Percentiles rank a stretch among this genome's conserved stretches.
Conservation (phyloP, 2,797 vertebrate species). For the Adelosebastes latens region DNA sequence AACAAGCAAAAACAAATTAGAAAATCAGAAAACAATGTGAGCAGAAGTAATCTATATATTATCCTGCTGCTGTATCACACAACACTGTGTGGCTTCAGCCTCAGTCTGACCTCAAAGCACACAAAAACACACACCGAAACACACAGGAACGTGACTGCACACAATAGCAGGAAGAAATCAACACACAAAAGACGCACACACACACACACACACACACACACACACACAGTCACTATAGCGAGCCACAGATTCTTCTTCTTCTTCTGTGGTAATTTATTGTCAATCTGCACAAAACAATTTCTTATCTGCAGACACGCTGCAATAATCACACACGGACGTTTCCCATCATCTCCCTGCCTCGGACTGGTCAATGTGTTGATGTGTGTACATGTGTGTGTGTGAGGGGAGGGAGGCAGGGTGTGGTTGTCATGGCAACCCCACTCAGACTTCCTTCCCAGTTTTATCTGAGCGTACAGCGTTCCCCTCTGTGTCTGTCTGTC, state of each 20-base stretch:
- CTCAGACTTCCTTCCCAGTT: slow-evolving; percentile 79
- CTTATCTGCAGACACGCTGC: slow-evolving; percentile 24
- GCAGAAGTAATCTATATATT: background rate
- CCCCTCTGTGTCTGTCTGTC: slow-evolving; percentile 57
- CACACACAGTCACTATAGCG: slow-evolving; percentile 9
- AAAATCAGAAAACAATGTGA: background rate
- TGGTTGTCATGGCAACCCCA: slow-evolving; percentile 75
- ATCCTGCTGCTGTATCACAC: background rate
- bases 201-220: slow-evolving; percentile 38
- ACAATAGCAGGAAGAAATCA: slow-evolving; percentile 77
- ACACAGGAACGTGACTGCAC: slow-evolving; percentile 42
- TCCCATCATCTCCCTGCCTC: slow-evolving; percentile 3
- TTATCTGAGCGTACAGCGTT: slow-evolving; percentile 70
- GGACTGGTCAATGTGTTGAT: background rate
- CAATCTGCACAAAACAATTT: slow-evolving; percentile 23
- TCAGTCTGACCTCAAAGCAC: slow-evolving; percentile 33
- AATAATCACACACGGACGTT: slow-evolving; percentile 31
- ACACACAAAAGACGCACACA: slow-evolving; percentile 15
- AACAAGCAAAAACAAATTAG: background rate
- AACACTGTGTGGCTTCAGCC: background rate
- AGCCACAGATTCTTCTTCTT: background rate
- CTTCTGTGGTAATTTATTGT: slow-evolving; percentile 26
- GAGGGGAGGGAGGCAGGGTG: slow-evolving; percentile 62
- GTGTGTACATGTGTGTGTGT: background rate
- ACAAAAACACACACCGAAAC: slow-evolving; percentile 24